Percentiles rank a stretch among this genome's conserved stretches.
phyloP scores from a whole-genome alignment of 2,888 invertebrate genomes.

The Atherix ibis region DNA sequence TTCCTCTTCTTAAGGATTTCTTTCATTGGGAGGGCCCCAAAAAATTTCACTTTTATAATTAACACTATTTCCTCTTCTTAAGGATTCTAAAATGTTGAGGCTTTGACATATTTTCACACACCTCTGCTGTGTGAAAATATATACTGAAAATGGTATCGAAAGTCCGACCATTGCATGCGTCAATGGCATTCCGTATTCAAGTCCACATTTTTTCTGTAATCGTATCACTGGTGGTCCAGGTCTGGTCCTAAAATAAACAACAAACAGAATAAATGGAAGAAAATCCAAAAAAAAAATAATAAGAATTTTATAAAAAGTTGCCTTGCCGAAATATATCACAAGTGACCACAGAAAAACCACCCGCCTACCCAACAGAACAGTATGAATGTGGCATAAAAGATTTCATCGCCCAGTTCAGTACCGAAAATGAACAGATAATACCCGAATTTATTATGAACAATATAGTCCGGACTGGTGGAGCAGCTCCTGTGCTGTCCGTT shows the following conservation, averaged over 20 bases:
- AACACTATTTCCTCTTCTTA: no score
- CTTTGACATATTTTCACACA: no score
- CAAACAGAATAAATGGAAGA: no score
- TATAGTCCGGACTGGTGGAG: no score
- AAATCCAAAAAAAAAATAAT: no score
- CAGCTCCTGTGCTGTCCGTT: no score
- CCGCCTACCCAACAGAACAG: conserved; percentile 78
- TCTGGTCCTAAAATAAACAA: no score
- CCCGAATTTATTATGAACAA: conserved; percentile 59
- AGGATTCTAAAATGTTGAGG: no score
- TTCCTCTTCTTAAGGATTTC: no score
- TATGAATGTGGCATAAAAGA: conserved; percentile 81
- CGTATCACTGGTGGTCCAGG: conserved; percentile 72
- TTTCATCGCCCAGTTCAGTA: conserved; percentile 76
- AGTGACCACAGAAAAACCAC: conserved; percentile 70
- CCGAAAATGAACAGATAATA: conserved; percentile 73
- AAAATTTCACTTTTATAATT: no score
- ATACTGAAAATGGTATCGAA: conserved; percentile 71
- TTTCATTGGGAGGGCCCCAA: no score
- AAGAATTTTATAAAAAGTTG: no score
- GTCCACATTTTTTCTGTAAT: conserved; percentile 73
- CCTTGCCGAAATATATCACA: conserved; percentile 66
- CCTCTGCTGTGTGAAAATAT: conserved; percentile 57
- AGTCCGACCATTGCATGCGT: conserved; percentile 87
- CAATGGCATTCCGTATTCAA: conserved; percentile 91